Conservation (phyloP, 2,797 vertebrate species). For the Eupleurogrammus muticus region DNA sequence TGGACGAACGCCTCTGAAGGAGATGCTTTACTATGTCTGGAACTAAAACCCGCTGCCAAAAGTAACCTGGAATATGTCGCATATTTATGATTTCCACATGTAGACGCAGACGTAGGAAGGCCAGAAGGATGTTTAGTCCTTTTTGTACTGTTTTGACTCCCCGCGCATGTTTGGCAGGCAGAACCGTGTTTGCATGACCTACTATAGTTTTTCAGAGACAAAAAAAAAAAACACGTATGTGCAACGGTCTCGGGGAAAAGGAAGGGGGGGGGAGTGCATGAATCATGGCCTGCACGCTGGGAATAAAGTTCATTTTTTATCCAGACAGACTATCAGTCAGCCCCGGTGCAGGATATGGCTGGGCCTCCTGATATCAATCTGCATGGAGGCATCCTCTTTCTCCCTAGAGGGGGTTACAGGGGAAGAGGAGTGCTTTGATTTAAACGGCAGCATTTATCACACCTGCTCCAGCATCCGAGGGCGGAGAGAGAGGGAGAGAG, state of each 20-base stretch:
- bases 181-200: constrained; percentile 45
- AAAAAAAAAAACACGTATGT: constrained; percentile 6
- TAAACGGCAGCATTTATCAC: constrained; percentile 85
- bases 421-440: constrained; percentile 74
- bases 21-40: constrained; percentile 43
- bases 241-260: constrained; percentile 46
- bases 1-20: constrained; percentile 54
- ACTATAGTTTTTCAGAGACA: constrained; percentile 60
- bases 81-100: constrained; percentile 11
- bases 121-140: constrained; percentile 39
- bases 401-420: constrained; percentile 72
- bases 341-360: constrained; percentile 69
- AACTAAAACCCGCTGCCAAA: constrained; percentile 60
- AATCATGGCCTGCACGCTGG: constrained; percentile 78
- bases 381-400: constrained; percentile 71
- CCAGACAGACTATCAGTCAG: constrained; percentile 85
- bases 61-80: constrained; percentile 20
- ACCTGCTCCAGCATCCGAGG: constrained; percentile 68
- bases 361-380: constrained; percentile 83
- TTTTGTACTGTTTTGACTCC: constrained; percentile 52
- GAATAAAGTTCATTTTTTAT: constrained; percentile 86
- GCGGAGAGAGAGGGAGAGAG: background rate
- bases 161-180: constrained; percentile 25
- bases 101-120: background rate
- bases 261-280: constrained; percentile 62